Conservation (phyloP, 2,888 invertebrate genomes). For the Melieria omissa region DNA sequence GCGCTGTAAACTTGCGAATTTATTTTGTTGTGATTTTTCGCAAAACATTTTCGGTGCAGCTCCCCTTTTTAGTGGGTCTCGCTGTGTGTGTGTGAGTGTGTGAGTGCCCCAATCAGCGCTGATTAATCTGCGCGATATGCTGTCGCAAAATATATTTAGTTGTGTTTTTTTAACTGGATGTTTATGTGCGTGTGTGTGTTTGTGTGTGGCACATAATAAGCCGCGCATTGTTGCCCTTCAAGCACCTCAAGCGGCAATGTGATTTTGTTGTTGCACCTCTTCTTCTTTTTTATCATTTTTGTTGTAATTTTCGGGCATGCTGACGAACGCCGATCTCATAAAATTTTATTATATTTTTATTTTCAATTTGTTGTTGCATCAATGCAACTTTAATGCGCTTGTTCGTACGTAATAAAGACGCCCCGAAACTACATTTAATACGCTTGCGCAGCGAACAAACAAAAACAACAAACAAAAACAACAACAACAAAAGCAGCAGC, state of each 20-base stretch:
- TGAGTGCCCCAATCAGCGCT: not conserved
- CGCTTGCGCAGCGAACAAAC: conserved; percentile 1
- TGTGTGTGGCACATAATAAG: not conserved
- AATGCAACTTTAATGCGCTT: conserved; percentile 53
- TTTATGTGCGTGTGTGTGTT: not conserved
- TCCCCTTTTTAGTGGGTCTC: not conserved
- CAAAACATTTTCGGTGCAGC: not conserved
- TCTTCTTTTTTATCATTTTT: not conserved
- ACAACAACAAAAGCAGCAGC: not conserved
- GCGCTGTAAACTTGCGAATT: too few species aligned
- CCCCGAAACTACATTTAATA: conserved; percentile 26
- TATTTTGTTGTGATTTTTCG: too few species aligned
- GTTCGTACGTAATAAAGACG: conserved; percentile 45
- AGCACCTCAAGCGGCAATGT: not conserved
- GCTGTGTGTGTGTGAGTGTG: not conserved
- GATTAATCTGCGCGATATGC: conserved; percentile 25
- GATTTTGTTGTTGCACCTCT: not conserved
- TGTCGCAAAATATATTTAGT: not conserved
- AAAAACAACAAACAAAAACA: not conserved
- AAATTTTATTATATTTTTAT: conserved; percentile 61
- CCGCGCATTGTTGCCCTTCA: not conserved
- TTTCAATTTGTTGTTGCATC: conserved; percentile 55
- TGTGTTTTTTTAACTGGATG: too few species aligned
- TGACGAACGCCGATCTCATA: conserved; percentile 51
- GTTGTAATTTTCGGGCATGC: not conserved